Percentiles rank a stretch among this genome's conserved stretches.
Evolutionary conservation across 2,888 invertebrate genomes (phyloP).

Genomic region (Amitus sp.): DNA sequence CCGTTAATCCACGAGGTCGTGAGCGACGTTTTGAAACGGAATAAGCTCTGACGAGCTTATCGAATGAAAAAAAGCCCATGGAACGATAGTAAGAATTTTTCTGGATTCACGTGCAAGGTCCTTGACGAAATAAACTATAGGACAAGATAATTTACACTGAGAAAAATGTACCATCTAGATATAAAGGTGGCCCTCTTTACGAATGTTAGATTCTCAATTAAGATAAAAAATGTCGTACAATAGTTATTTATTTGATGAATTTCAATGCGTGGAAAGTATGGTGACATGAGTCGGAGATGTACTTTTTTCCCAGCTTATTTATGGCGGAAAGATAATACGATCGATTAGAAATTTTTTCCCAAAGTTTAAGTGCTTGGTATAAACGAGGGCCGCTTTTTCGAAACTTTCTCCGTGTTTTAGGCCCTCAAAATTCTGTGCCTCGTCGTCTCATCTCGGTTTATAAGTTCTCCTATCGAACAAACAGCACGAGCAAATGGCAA

Average conservation of each 20-base stretch:
- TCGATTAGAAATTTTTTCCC: constrained; percentile 2
- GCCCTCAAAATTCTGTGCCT: not conserved
- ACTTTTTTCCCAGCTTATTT: no score
- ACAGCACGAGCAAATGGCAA: not conserved
- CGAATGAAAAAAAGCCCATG: constrained; percentile 14
- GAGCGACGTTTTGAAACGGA: not conserved
- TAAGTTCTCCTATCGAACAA: not conserved
- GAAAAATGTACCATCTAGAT: no score
- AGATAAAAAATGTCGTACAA: no score
- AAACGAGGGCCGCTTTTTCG: not conserved
- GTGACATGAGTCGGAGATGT: no score
- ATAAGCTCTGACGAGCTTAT: constrained; percentile 31
- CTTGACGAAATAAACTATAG: no score
- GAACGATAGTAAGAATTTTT: constrained; percentile 9
- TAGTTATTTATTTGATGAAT: no score
- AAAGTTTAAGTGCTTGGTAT: not conserved
- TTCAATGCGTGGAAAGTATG: no score
- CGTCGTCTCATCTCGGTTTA: not conserved
- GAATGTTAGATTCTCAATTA: no score
- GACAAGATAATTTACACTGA: no score
- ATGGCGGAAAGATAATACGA: no score
- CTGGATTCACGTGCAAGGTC: no score
- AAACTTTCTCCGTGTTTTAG: constrained; percentile 4
- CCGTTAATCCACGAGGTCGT: not conserved
- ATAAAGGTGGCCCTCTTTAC: no score